Percentiles rank a stretch among this genome's conserved stretches.
phyloP scores from a whole-genome alignment of 2,888 invertebrate species.

The Therioaphis trifolii region DNA sequence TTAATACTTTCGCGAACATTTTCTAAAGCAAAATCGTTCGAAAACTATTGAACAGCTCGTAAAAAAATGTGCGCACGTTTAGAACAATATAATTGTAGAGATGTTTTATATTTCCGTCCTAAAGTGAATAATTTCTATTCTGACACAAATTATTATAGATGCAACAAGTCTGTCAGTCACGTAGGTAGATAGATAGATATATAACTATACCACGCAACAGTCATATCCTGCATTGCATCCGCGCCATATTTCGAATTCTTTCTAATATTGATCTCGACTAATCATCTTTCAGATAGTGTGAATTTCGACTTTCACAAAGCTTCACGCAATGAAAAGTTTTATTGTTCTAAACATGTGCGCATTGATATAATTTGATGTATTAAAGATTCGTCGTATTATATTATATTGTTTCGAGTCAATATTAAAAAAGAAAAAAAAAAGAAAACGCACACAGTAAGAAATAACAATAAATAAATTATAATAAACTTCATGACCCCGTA shows the following conservation, averaged over 20 bases:
- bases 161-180: conserved; percentile 13
- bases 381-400: background rate
- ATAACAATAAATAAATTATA: no score
- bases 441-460: background rate
- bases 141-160: conserved; percentile 30
- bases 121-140: conserved; percentile 46
- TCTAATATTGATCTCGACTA: conserved; percentile 20
- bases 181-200: conserved; percentile 6
- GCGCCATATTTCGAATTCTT: conserved; percentile 14
- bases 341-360: background rate
- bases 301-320: conserved; percentile 45
- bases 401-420: background rate
- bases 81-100: background rate
- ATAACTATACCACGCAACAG: background rate
- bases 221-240: conserved; percentile 23
- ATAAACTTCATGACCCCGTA: no score
- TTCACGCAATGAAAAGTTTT: conserved; percentile 3
- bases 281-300: background rate
- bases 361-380: background rate
- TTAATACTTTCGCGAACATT: background rate
- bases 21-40: background rate
- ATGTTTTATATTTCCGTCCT: conserved; percentile 25
- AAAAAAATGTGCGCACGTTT: background rate
- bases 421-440: no score
- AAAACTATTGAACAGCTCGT: background rate